Base-by-base conservation (phyloP, 2,888 invertebrate species). In the Ephialtes manifestator region DNA sequence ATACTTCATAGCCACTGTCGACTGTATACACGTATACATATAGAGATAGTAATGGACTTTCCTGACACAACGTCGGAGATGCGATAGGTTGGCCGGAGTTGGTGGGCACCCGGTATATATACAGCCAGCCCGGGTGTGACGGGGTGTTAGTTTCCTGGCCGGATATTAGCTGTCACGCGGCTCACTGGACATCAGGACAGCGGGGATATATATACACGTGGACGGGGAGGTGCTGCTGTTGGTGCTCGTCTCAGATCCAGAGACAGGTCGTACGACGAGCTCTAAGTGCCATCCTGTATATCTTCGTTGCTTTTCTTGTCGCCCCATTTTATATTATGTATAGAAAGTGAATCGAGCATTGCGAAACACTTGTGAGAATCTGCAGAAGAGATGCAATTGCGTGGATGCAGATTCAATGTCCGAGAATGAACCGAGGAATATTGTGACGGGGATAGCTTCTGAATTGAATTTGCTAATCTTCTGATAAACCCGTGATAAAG, bases 151-250 rank as follows among this genome's bases (percentile, higher is more conserved):
- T 93, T 93, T 94, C 93, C 93, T 91, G 92, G 91, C 89, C 92
- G 94, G 94, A 93, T 94, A 94, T 94, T 94, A 94, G 93, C 94
- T 94, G 94, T 94, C 94, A 93, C 91, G 92, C 92, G 92, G 91
- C 93, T 93, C 93, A 92, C 91, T 93, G 93, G 93, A 93, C 93
- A 85, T 85, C 85, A 92, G 91, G 91, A 91, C 91, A 90, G 89
- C 89, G 72, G 76, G 31, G 74, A 71, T 75, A 72, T 83, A 76
- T 81, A 82, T 83, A 84, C 82, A 81, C 68, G 58, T 75, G 31
- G 77, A 86, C 67, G 55, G 74, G 53, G 48, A 65, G 68, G 46
- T 80, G 63, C 51, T 80, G 31, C 51, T 39, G 65, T 63, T 72
- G 55, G 58, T 18, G 81, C 20, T 72, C 63, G 72, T 80, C 72